Conservation (phyloP, 2,797 vertebrate genomes). For the Avahi laniger region DNA sequence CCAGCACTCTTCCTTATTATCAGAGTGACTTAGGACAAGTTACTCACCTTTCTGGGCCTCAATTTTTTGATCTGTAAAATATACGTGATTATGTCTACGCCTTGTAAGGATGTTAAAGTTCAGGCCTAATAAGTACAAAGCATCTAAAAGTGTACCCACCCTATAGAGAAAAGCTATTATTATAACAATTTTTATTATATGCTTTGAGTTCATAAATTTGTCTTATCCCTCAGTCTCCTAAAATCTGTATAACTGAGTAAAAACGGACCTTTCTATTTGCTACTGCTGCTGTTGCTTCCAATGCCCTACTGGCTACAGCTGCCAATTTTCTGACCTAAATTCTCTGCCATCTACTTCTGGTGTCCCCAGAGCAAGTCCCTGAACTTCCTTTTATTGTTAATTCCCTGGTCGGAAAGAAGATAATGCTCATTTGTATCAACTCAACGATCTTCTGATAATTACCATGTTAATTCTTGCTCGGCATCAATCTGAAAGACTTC, state of each 20-base stretch:
- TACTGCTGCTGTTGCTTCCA: not conserved
- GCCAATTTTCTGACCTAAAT: not conserved
- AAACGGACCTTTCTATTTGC: not conserved
- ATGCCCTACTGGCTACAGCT: not conserved
- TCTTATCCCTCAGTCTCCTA: not conserved
- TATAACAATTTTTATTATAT: not conserved
- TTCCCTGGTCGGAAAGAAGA: slow-evolving; percentile 21
- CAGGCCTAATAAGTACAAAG: not conserved
- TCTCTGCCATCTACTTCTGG: slow-evolving; percentile 25
- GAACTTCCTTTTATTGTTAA: slow-evolving; percentile 21
- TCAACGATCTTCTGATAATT: slow-evolving; percentile 31
- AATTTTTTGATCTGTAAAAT: slow-evolving; percentile 13
- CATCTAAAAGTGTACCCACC: not conserved
- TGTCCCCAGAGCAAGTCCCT: not conserved
- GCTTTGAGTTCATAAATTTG: not conserved
- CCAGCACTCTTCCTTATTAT: not conserved
- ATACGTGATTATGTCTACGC: not conserved
- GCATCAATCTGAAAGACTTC: not conserved
- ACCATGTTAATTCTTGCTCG: not conserved
- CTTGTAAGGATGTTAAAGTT: not conserved
- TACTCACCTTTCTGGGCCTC: not conserved
- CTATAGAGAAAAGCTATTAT: not conserved
- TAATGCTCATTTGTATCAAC: not conserved
- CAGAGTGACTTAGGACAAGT: not conserved
- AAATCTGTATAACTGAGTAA: not conserved